Evolutionary conservation across 1,140 invertebrate genomes (phyloP), one percentile per base, ranked within the genome.

Genomic region (Cydia splendana): DNA sequence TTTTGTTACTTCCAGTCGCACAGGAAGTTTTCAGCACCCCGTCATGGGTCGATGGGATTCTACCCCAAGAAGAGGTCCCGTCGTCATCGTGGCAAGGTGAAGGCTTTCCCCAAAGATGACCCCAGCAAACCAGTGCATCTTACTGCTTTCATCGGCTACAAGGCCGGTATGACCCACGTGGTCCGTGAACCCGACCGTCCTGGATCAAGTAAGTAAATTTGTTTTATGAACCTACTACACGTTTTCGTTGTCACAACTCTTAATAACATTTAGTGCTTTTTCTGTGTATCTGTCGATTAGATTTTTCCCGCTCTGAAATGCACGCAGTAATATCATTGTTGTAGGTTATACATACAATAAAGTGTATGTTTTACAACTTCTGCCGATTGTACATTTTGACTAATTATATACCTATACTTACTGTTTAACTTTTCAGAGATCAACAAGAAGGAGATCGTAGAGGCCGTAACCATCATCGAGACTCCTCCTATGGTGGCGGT

Each of bases 41-140:
- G 99, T 82, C 99, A 99, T 96, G 99, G 99, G 82, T 99, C 98
- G 75, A 99, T 99, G 98, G 99, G 98, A 84, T 99, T 99, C 95
- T 97, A 99, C 93, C 99, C 99, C 84, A 99, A 99, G 94, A 99
- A 99, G 94, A 96, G 99, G 83, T 97, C 98, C 77, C 95, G 95
- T 79, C 96, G 98, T 91, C 98, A 99, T 95, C 97, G 98, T 95
- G 99, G 99, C 87, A 99, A 99, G 94, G 98, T 99, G 74, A 99
- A 99, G 98, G 97, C 99, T 79, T 99, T 99, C 95, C 99, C 99
- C n/a, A 99, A 98, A 90, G 99, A 99, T 96, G 98, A 99, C 90
- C 95, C 96, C 24, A 96, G 93, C 81, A 99, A 99, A 92, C 99
- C 99, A 45, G 98, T 99, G 5, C 99, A 99, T 95, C 94, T 99